Evolutionary conservation across 1,140 invertebrate species (phyloP).

Genomic region (Cheumatopsyche charites): DNA sequence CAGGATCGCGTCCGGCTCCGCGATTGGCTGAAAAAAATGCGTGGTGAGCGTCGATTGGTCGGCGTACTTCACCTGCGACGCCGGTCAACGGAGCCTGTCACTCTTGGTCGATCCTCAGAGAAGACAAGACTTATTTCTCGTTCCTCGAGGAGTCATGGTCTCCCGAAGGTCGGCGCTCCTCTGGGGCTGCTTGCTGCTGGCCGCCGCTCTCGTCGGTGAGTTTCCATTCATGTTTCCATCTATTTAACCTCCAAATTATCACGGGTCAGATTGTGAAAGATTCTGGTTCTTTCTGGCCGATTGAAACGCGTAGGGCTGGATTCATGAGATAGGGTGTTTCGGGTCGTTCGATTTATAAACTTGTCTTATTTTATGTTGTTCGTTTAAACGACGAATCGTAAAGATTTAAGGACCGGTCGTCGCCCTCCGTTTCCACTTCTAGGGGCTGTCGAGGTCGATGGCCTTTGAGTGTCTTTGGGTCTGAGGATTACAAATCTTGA

Average conservation of each 20-base stretch:
- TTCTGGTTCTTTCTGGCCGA: neutral
- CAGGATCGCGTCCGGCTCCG: neutral
- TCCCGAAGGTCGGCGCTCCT: neutral
- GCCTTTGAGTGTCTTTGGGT: no score
- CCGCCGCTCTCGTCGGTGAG: neutral
- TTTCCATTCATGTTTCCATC: neutral
- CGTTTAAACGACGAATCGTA: no score
- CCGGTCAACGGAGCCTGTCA: neutral
- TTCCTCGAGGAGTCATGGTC: neutral
- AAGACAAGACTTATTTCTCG: neutral
- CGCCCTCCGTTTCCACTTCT: no score
- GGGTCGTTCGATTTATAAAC: no score
- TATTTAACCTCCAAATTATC: neutral
- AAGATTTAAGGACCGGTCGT: no score
- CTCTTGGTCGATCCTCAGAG: neutral
- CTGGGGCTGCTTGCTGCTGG: neutral
- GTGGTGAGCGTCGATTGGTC: slow-evolving; percentile 54
- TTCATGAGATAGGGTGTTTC: no score
- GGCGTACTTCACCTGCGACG: neutral
- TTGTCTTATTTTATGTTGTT: neutral
- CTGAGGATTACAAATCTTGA: no score
- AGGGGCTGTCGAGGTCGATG: no score
- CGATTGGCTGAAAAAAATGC: slow-evolving; percentile 53
- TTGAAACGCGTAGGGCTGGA: no score
- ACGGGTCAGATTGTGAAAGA: neutral